Evolutionary conservation across 1,140 invertebrate species (phyloP), one percentile per base, ranked within the genome.

Genomic region (Drosophila busckii): DNA sequence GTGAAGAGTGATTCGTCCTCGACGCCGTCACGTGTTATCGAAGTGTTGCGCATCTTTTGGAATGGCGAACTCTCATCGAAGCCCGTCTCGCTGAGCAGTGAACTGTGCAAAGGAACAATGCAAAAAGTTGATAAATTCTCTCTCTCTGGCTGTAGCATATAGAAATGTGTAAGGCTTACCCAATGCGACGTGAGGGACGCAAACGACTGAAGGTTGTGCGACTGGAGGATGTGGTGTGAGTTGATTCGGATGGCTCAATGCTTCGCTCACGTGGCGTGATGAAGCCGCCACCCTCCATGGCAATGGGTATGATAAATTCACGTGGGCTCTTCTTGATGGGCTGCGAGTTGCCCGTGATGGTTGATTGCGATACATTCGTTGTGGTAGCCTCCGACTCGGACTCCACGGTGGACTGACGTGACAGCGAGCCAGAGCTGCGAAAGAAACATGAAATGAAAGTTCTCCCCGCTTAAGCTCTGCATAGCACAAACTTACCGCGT

Each of bases 221-320:
- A 61, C 80, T 86, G 44, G 84, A 82, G 29, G 69, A 89, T 2
- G 89, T 88, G 1, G 89, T 89, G 20, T 89, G 88, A 26, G 87
- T 89, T 26, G 91, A 90, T 50, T 92, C 92, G 10, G 90, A 91
- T 1, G 93, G 93, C 82, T 94, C 93, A 13, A 93, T 88, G 67
- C 92, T 94, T 49, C 92, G 91, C 34, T 93, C 92, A 13, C 93
- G 89, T 8, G 94, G 94, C 10, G 94, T 96, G 13, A 95, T 92
- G 80, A 93, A 95, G 38, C 94, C 94, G 52, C 94, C 94, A 52
- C 94, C 94, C 88, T 96, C 95, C 28, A 96, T 92, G 8, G 94
- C 93, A 69, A 97, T 96, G 0, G 95, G 95, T 88, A 97, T 96
- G 71, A 97, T 96, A 67, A 95, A 96, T 88, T 97, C 95, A 9